Conservation (phyloP, 2,888 invertebrate genomes). For the Rhamnusium bicolor region DNA sequence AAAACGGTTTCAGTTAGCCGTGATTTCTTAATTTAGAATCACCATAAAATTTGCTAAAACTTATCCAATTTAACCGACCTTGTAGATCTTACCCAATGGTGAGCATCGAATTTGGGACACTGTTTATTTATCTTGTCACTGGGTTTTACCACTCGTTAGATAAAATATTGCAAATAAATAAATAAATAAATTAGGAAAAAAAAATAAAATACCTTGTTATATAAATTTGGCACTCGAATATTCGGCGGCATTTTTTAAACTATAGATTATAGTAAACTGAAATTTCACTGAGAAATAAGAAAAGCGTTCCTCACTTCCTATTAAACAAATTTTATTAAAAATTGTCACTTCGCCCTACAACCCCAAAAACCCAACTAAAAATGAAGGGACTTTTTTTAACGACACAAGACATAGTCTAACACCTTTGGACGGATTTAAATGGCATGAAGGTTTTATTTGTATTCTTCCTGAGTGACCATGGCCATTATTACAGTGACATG, state of each 20-base stretch:
- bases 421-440: conserved; percentile 19
- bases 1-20: no score
- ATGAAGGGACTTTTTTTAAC: neutral
- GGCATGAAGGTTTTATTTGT: conserved; percentile 23
- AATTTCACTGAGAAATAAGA: neutral
- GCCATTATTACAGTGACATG: conserved; percentile 35
- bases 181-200: no score
- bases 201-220: neutral
- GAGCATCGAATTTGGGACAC: no score
- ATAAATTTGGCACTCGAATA: neutral
- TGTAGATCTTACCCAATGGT: no score
- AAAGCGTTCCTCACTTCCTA: neutral
- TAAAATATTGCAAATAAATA: no score
- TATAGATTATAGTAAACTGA: neutral
- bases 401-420: neutral
- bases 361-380: neutral
- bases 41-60: no score
- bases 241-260: neutral
- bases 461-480: conserved; percentile 30
- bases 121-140: no score
- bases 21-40: no score
- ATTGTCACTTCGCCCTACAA: neutral
- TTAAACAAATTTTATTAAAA: no score
- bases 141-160: no score
- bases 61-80: no score